Evolutionary conservation across 2,797 vertebrate species (phyloP).

Genomic region (Cygnus olor): DNA sequence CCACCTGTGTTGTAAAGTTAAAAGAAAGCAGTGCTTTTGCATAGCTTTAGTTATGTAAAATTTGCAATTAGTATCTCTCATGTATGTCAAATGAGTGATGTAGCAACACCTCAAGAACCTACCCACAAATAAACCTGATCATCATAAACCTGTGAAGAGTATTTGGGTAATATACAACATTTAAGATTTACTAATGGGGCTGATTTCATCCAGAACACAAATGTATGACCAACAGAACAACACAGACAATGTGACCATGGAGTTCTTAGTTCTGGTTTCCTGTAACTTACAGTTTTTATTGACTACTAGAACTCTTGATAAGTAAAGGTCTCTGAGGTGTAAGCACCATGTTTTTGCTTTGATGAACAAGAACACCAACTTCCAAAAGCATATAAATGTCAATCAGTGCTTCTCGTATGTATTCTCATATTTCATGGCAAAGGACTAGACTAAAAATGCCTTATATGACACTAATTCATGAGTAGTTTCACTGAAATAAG

Average conservation of each 20-base stretch:
- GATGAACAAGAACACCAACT: neutral
- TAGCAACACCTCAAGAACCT: neutral
- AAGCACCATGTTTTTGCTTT: neutral
- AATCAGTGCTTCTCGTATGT: neutral
- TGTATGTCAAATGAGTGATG: neutral
- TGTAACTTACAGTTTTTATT: neutral
- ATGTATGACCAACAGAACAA: neutral
- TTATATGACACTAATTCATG: neutral
- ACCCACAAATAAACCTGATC: neutral
- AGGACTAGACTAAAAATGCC: neutral
- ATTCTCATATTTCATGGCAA: neutral
- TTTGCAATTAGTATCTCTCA: neutral
- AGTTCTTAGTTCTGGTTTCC: neutral
- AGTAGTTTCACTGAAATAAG: neutral
- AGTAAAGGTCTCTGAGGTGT: conserved; percentile 9
- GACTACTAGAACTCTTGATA: neutral
- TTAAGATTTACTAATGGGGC: neutral
- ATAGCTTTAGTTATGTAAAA: neutral
- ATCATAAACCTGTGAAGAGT: neutral
- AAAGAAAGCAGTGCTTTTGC: neutral
- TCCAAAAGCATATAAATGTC: neutral
- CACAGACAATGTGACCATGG: neutral
- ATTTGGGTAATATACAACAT: neutral
- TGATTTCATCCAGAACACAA: neutral
- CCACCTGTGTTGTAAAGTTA: neutral